Base-by-base conservation (phyloP, 2,888 invertebrate species). In the Zhuqinia jingwanae region DNA sequence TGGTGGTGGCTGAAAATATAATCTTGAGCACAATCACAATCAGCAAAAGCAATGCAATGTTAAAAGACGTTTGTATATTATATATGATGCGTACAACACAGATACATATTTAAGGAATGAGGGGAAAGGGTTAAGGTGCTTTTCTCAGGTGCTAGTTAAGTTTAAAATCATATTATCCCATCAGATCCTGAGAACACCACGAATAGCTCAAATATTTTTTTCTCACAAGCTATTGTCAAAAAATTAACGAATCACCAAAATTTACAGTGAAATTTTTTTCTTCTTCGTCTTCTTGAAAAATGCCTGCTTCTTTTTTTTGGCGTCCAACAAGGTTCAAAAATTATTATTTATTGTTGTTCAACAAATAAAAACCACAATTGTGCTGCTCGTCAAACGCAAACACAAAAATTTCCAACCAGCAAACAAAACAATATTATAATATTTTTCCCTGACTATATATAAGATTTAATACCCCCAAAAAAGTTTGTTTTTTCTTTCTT, bases 211-310 rank as follows among this genome's bases (percentile, higher is more conserved):
- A n/a, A 60, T 60, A 20, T 13, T 60, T 75, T 25, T 76, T 58
- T 76, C 76, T 58, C 76, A 76, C 56, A 76, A 56, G 36, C 58
- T 70, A 70, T 81, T 81, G 81, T 81, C 81, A 81, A 81, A 73
- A 70, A 58, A 73, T 10, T n/a, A 25, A 58, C 36, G 36, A 36
- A 36, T 36, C 36, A 8, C 36, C 36, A 22, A 58, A n/a, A 50
- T 8, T 8, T 11, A 10, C 50, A n/a, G n/a, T 58, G n/a, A n/a
- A 25, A n/a, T n/a, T n/a, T n/a, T n/a, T n/a, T n/a, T n/a, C n/a
- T n/a, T n/a, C n/a, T n/a, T n/a, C n/a, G n/a, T n/a, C n/a, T n/a
- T n/a, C 58, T 17, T 58, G 8, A n/a, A 10, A 58, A 50, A 10
- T n/a, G 15, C 2, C 15, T 5, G 50, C 13, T 50, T 13, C 2